phyloP scores from a whole-genome alignment of 1,140 invertebrate genomes.

The Camponotus pennsylvanicus region DNA sequence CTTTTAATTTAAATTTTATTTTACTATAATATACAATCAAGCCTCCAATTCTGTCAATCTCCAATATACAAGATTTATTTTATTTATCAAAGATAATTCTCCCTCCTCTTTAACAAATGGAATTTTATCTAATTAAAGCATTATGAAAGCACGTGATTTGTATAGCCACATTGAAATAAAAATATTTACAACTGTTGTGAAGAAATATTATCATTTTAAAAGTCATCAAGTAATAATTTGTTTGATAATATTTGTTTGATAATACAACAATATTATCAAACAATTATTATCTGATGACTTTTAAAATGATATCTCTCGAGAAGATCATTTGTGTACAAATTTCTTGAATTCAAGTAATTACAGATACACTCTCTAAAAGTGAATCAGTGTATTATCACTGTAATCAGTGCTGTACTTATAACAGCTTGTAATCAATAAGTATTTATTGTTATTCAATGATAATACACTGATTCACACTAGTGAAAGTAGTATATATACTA shows the following conservation, averaged over 20 bases:
- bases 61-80: not conserved
- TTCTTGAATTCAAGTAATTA: not conserved
- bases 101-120: not conserved
- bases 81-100: slow-evolving; percentile 1
- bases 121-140: not conserved
- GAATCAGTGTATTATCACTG: too few species aligned
- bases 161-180: not conserved
- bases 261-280: not conserved
- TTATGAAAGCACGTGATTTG: not conserved
- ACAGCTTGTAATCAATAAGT: too few species aligned
- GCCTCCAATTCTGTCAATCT: not conserved
- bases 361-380: too few species aligned
- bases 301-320: too few species aligned
- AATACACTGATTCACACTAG: too few species aligned
- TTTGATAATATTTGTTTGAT: too few species aligned
- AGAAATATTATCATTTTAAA: not conserved
- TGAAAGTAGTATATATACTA: too few species aligned
- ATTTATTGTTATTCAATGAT: too few species aligned
- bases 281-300: not conserved
- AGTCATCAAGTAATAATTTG: too few species aligned
- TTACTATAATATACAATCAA: not conserved
- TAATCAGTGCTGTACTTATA: too few species aligned
- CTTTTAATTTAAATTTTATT: not conserved
- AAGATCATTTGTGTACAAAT: too few species aligned
- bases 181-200: not conserved